Evolutionary conservation across 2,888 invertebrate species (phyloP).

Genomic region (Ectemnius lituratus): DNA sequence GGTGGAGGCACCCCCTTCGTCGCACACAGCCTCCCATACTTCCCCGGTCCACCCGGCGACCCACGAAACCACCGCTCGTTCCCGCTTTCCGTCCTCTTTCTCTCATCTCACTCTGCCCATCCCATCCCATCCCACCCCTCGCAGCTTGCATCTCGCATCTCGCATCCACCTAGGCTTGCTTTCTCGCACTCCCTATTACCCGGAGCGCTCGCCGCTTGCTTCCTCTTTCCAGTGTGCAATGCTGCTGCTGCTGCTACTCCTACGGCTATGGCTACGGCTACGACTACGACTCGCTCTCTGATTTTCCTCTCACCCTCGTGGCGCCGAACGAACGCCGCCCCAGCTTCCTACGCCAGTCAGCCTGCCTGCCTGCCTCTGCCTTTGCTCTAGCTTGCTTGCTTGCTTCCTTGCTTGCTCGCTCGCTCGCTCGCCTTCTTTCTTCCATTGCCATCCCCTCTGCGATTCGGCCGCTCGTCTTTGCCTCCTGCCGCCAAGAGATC

Average conservation of each 20-base stretch:
- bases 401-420: too few relatives aligned
- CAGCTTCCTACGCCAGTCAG: too few relatives aligned
- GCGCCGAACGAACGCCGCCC: too few relatives aligned
- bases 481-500: too few relatives aligned
- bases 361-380: too few relatives aligned
- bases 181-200: constrained; percentile 17
- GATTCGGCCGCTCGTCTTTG: too few relatives aligned
- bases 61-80: constrained; percentile 59
- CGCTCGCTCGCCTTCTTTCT: too few relatives aligned
- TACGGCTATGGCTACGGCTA: not conserved
- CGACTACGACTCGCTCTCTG: constrained; percentile 18
- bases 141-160: constrained; percentile 9
- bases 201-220: constrained; percentile 17
- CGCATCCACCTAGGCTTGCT: constrained; percentile 18
- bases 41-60: constrained; percentile 57
- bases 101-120: constrained; percentile 42
- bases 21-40: constrained; percentile 4
- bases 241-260: not conserved
- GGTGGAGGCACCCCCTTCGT: not conserved
- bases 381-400: too few relatives aligned
- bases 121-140: constrained; percentile 37
- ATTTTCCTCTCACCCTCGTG: constrained; percentile 6
- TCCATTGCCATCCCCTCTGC: too few relatives aligned
- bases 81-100: constrained; percentile 38
- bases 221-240: constrained; percentile 41